Base-by-base conservation (phyloP, 2,113 vertebrate species). In the Dicerorhinus sumatrensis region DNA sequence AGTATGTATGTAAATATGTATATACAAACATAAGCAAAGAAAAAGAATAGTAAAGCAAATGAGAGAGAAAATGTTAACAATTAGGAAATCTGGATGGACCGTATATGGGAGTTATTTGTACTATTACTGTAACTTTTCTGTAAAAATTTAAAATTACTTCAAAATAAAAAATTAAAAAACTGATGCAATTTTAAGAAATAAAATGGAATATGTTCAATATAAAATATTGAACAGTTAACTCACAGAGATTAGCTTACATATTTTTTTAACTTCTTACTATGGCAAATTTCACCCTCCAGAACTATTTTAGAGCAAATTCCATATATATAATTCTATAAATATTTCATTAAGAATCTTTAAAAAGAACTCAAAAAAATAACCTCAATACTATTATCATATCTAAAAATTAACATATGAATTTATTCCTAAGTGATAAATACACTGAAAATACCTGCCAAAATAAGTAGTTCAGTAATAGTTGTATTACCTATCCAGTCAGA, bases 361-460 rank as follows among this genome's bases (percentile, higher is more conserved):
- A 82, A 87, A 83, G 31, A 8, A 84, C 33, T 84, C 60, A 39
- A 91, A 91, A 76, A 90, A 84, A 60, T 39, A 46, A 84, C 20
- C 16, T 12, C 16, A 80, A 95, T 56, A 79, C 12, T 76, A 75
- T 25, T 63, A 23, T 54, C 11, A 13, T 83, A 58, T 23, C 36
- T 86, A 79, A 62, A 58, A 91, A 80, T 83, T 46, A 94, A 94
- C 21, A 54, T 27, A 86, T 12, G 17, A 76, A 67, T 84, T 76
- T 72, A 87, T 72, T 80, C 8, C 67, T 77, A 83, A 83, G 72
- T 92, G 42, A 82, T 48, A 92, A 80, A 60, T 70, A 88, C 39
- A 79, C 31, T 80, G 51, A 48, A 94, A 94, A 94, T 77, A 86
- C 23, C 65, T 72, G 23, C 54, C 80, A 79, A 83, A 94, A 83